phyloP scores from a whole-genome alignment of 1,140 invertebrate genomes.

The Drosophila navojoa region DNA sequence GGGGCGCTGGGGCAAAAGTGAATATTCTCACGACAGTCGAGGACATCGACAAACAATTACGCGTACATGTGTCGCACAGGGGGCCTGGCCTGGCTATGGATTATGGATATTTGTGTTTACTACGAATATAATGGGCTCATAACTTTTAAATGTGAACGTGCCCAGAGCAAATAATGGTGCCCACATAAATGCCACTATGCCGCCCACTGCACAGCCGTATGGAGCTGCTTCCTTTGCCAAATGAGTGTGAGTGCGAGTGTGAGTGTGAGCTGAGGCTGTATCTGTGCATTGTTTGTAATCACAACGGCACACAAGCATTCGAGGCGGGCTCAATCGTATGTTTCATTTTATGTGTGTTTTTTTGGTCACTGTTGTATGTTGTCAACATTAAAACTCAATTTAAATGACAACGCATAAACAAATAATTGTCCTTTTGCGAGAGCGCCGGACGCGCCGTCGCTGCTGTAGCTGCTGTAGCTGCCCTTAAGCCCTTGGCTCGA shows the following conservation, averaged over 20 bases:
- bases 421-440: conserved; percentile 82
- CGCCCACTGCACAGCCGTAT: neutral
- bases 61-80: conserved; percentile 65
- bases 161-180: conserved; percentile 81
- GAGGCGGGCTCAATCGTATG: conserved; percentile 5
- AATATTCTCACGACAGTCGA: conserved; percentile 77
- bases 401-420: conserved; percentile 82
- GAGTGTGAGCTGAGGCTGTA: neutral
- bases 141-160: conserved; percentile 74
- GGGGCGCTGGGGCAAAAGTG: conserved; percentile 50
- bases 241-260: too few species aligned
- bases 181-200: conserved; percentile 59
- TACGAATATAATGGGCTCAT: conserved; percentile 77
- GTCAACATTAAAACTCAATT: conserved; percentile 83
- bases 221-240: conserved; percentile 23
- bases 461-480: conserved; percentile 13
- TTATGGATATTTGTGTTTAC: conserved; percentile 82
- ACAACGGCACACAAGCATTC: conserved; percentile 47
- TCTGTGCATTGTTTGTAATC: conserved; percentile 52
- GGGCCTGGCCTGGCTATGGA: conserved; percentile 51
- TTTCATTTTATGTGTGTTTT: conserved; percentile 6
- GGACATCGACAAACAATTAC: conserved; percentile 79
- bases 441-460: conserved; percentile 32
- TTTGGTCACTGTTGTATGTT: conserved; percentile 54
- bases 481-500: conserved; percentile 39